Evolutionary conservation across 2,113 vertebrate species (phyloP).

Genomic region (Irena cyanogastra): DNA sequence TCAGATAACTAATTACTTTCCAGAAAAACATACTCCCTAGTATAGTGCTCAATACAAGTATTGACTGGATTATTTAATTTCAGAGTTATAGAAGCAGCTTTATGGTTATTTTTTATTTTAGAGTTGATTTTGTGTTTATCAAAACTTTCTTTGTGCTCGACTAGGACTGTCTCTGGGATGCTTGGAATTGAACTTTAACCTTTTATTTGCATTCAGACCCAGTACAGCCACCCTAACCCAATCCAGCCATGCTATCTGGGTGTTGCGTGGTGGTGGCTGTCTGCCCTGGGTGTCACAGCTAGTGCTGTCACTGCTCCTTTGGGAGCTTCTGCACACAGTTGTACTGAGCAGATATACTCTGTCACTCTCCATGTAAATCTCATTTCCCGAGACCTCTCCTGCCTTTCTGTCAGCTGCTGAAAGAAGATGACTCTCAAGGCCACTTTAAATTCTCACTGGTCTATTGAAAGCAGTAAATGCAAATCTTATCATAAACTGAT

Average conservation of each 20-base stretch:
- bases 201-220: background rate
- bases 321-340: rapidly evolving
- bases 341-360: background rate
- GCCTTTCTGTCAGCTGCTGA: background rate
- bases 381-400: background rate
- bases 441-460: background rate
- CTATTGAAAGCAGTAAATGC: background rate
- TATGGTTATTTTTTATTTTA: background rate
- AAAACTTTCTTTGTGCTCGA: background rate
- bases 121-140: background rate
- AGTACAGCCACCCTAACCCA: background rate
- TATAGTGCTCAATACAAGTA: background rate
- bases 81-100: background rate
- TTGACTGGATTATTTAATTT: background rate
- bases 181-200: background rate
- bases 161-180: background rate
- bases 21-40: background rate
- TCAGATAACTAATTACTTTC: background rate
- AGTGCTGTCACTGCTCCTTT: background rate
- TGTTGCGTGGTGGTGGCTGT: background rate
- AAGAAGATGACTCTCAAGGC: background rate
- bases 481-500: background rate
- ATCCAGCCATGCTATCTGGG: rapidly evolving
- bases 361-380: rapidly evolving
- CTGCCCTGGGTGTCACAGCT: background rate